phyloP scores from a whole-genome alignment of 2,113 vertebrate species.

The Saimiri boliviensis region DNA sequence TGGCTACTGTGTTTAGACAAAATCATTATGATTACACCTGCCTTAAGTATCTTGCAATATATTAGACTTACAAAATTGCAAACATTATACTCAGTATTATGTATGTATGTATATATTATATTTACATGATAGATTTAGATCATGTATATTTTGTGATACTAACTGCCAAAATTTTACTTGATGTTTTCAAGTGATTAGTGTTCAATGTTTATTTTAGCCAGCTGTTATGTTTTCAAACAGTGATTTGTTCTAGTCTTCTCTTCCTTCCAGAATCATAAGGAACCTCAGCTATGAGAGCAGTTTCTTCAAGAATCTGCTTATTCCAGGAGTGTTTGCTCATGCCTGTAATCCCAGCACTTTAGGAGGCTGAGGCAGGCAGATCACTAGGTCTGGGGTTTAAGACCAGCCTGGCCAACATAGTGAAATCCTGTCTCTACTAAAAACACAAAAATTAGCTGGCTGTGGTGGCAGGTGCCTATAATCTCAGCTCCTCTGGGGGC shows the following conservation, averaged over 20 bases:
- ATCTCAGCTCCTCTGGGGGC: too few relatives aligned
- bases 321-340: neutral
- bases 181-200: neutral
- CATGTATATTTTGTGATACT: neutral
- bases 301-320: constrained; percentile 11
- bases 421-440: too few relatives aligned
- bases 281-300: neutral
- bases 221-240: neutral
- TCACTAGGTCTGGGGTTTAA: too few relatives aligned
- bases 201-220: neutral
- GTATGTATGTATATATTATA: neutral
- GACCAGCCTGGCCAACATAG: too few relatives aligned
- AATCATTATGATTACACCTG: neutral
- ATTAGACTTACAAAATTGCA: neutral
- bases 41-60: neutral
- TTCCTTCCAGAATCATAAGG: neutral
- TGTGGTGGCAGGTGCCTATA: too few relatives aligned
- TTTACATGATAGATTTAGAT: neutral
- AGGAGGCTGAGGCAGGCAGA: too few relatives aligned
- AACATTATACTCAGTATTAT: neutral
- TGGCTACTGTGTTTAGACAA: neutral
- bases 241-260: neutral
- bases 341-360: too few relatives aligned
- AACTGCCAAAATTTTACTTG: neutral
- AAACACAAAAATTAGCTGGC: too few relatives aligned